Percentiles rank a stretch among this genome's conserved stretches.
These are phyloP conservation scores for human DNA, from an alignment of 2,113 vertebrate genomes.

Conservation along the genomic window GRCh38 chr9:109885001-109885500, in stretches of 20 bases:
- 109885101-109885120: not conserved
- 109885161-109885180: not conserved
- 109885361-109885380: not conserved
- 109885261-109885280: not conserved
- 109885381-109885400: not conserved
- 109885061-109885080: not conserved
- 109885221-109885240: not conserved
- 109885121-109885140: not conserved
- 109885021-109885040: not conserved
- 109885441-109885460: not conserved
- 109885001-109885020: conserved; percentile 9
- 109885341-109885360: not conserved
- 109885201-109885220: not conserved
- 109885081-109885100: not conserved
- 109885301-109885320: too few species aligned
- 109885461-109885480: not conserved
- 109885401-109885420: conserved; percentile 20
- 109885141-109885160: not conserved
- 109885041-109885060: not conserved
- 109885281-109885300: not conserved
- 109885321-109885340: not conserved
- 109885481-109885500: not conserved
- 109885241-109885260: not conserved
- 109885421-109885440: not conserved
- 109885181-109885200: not conserved